phyloP scores from a whole-genome alignment of 2,888 invertebrate genomes.

The Cephus pulcher region DNA sequence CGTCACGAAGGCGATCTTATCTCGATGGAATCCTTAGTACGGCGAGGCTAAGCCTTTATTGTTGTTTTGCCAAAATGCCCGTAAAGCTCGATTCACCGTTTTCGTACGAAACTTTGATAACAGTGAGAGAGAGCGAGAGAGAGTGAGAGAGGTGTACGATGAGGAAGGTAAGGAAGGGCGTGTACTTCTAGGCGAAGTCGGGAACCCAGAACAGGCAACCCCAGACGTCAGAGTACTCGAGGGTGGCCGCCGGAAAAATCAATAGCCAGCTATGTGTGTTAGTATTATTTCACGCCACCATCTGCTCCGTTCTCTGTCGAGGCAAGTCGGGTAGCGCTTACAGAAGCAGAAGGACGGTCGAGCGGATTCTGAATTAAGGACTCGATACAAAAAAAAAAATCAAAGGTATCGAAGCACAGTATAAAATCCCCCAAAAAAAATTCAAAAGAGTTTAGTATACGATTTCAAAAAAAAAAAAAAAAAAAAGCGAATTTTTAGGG shows the following conservation, averaged over 20 bases:
- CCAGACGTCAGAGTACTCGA: slow-evolving; percentile 32
- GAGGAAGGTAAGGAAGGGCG: neutral
- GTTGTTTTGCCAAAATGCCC: neutral
- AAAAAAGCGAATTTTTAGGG: slow-evolving; percentile 6
- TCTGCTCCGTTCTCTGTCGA: slow-evolving; percentile 25
- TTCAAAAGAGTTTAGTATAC: neutral
- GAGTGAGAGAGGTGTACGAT: slow-evolving; percentile 4
- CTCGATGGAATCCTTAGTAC: neutral
- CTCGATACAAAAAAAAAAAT: neutral
- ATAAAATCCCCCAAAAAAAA: neutral
- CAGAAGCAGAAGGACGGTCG: neutral
- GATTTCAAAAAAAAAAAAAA: neutral
- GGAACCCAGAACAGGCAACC: slow-evolving; percentile 9
- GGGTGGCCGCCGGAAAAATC: slow-evolving; percentile 47
- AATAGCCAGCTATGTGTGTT: slow-evolving; percentile 54
- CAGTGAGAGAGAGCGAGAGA: neutral
- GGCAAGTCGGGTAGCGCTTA: neutral
- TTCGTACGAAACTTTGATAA: neutral
- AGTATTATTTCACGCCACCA: slow-evolving; percentile 50
- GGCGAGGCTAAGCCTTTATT: neutral
- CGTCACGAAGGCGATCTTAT: no score
- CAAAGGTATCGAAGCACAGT: neutral
- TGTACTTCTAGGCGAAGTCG: neutral
- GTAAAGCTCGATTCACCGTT: neutral
- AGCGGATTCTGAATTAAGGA: neutral